Evolutionary conservation across 2,797 vertebrate species (phyloP).

Genomic region (Lepilemur ruficaudatus): DNA sequence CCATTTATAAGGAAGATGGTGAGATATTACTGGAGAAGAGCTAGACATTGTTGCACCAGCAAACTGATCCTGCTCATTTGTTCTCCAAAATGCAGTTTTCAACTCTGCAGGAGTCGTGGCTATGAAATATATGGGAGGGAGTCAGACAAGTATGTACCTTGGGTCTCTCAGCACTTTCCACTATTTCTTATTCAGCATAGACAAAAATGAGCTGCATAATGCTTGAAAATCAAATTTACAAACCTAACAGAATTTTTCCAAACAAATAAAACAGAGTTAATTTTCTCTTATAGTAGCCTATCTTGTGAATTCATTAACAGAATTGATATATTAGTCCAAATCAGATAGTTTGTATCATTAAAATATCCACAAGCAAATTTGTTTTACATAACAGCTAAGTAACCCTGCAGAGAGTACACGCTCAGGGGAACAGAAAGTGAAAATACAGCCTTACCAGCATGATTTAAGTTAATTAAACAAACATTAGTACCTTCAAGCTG

Average conservation of each 20-base stretch:
- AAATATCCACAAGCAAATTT: constrained; percentile 77
- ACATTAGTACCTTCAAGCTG: constrained; percentile 76
- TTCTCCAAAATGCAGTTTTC: background rate
- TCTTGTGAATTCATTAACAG: constrained; percentile 28
- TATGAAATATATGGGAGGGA: background rate
- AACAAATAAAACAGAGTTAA: background rate
- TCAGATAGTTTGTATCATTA: constrained; percentile 70
- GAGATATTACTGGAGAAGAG: background rate
- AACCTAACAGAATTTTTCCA: background rate
- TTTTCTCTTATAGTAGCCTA: background rate
- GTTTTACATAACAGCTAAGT: constrained; percentile 74
- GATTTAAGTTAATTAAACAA: constrained; percentile 83
- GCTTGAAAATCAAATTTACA: background rate
- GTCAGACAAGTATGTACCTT: too few species aligned
- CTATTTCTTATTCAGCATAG: background rate
- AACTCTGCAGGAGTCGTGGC: background rate
- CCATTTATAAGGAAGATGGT: background rate
- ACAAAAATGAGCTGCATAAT: background rate
- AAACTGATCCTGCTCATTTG: background rate
- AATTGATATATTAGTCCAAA: constrained; percentile 70
- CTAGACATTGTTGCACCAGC: background rate
- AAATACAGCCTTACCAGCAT: constrained; percentile 65
- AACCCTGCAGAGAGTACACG: constrained; percentile 69
- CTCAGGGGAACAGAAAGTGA: constrained; percentile 71
- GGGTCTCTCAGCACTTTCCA: background rate